A percentile compares a stretch with the other conserved stretches of the same genome.
phyloP scores from a whole-genome alignment of 2,888 invertebrate species.

The Dugesia japonica region DNA sequence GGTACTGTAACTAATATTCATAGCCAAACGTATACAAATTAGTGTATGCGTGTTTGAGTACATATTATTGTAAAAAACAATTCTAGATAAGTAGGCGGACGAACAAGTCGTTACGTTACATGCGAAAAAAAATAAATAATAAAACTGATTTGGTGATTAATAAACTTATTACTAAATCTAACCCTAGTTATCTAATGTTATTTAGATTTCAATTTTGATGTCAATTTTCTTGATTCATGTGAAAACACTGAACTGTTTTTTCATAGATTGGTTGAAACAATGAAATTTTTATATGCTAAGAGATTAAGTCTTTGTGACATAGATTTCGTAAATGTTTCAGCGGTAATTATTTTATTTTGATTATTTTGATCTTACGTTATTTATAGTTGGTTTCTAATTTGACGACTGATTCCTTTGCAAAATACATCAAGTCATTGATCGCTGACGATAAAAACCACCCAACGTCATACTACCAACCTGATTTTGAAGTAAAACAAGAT shows the following conservation, averaged over 20 bases:
- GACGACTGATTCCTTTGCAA: conserved; percentile 39
- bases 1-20: too few relatives aligned
- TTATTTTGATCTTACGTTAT: neutral
- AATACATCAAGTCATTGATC: conserved; percentile 38
- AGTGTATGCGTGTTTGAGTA: too few relatives aligned
- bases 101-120: too few relatives aligned
- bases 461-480: conserved; percentile 39
- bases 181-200: too few relatives aligned
- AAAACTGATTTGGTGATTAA: too few relatives aligned
- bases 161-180: too few relatives aligned
- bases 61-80: too few relatives aligned
- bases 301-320: neutral
- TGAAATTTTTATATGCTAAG: neutral
- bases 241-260: neutral
- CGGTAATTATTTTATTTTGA: neutral
- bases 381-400: conserved; percentile 40
- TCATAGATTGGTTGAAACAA: neutral
- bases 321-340: neutral
- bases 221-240: neutral
- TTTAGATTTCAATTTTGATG: neutral
- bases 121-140: too few relatives aligned
- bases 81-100: too few relatives aligned
- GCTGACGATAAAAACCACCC: conserved; percentile 41
- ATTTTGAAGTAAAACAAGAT: conserved; percentile 34
- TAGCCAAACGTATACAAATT: too few relatives aligned